phyloP scores from a whole-genome alignment of 2,797 vertebrate species.

The Pipistrellus pipistrellus region DNA sequence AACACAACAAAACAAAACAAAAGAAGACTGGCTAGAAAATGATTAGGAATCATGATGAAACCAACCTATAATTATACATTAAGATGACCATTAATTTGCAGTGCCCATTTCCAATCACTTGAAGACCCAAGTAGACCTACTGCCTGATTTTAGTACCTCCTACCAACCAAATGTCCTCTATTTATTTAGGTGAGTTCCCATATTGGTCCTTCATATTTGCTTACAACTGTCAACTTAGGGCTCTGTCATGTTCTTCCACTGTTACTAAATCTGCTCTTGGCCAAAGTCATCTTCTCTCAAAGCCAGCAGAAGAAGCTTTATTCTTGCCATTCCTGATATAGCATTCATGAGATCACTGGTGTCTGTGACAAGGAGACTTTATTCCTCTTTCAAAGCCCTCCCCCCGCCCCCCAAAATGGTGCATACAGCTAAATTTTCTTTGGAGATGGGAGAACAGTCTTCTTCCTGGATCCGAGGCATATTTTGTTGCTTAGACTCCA shows the following conservation, averaged over 20 bases:
- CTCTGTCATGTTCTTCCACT: neutral
- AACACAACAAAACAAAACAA: no score
- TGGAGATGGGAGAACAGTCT: neutral
- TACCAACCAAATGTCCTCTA: neutral
- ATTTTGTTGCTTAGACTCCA: neutral
- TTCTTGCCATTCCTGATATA: neutral
- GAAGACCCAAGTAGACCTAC: neutral
- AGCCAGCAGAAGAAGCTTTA: neutral
- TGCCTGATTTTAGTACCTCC: neutral
- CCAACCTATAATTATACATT: neutral
- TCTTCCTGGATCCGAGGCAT: neutral
- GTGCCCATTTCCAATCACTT: neutral
- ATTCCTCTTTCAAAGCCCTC: neutral
- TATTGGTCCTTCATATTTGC: neutral
- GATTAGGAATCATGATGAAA: neutral
- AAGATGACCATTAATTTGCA: neutral
- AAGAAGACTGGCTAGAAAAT: conserved; percentile 40
- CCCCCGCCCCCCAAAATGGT: neutral
- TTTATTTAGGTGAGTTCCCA: neutral
- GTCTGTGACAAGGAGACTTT: neutral
- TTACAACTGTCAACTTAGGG: neutral
- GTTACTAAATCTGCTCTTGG: neutral
- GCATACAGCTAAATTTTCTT: neutral
- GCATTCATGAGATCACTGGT: neutral
- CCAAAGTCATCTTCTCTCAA: neutral